Percentiles rank a stretch among this genome's conserved stretches.
Evolutionary conservation across 2,888 invertebrate species (phyloP).

Genomic region (Thera britannica): DNA sequence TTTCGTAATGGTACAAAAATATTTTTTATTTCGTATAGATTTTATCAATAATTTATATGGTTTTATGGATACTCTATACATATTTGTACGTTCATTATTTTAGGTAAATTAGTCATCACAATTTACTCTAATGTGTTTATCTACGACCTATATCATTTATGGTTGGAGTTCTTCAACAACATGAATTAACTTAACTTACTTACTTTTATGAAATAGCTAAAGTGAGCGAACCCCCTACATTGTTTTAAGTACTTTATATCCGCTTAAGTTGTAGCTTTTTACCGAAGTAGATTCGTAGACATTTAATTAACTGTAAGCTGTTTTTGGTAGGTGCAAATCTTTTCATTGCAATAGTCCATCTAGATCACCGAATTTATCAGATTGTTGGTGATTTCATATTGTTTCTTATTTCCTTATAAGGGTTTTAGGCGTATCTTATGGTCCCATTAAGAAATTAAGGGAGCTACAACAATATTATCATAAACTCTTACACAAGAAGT

Average conservation of each 20-base stretch:
- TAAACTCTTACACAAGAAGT: slow-evolving; percentile 36
- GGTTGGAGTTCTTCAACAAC: slow-evolving; percentile 53
- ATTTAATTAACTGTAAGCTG: slow-evolving; percentile 5
- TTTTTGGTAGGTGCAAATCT: slow-evolving; percentile 4
- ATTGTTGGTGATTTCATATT: slow-evolving; percentile 26
- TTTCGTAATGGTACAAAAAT: slow-evolving; percentile 78
- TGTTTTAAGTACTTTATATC: slow-evolving; percentile 46
- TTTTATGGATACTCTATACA: slow-evolving; percentile 71
- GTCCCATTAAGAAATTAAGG: slow-evolving; percentile 37
- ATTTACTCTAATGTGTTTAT: slow-evolving; percentile 63
- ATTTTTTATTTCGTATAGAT: slow-evolving; percentile 60
- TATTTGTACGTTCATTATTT: slow-evolving; percentile 80
- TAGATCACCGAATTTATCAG: slow-evolving; percentile 3
- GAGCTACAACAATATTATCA: slow-evolving; percentile 34
- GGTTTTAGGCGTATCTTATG: slow-evolving; percentile 32
- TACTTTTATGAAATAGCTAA: slow-evolving; percentile 48
- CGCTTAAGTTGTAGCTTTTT: slow-evolving; percentile 46
- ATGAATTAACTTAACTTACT: slow-evolving; percentile 45
- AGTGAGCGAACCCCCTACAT: slow-evolving; percentile 60
- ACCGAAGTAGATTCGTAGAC: slow-evolving; percentile 14
- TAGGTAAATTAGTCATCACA: slow-evolving; percentile 73
- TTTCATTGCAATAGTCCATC: slow-evolving; percentile 4
- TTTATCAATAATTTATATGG: slow-evolving; percentile 58
- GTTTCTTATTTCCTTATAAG: slow-evolving; percentile 25
- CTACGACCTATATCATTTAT: slow-evolving; percentile 58